phyloP scores from a whole-genome alignment of 1,140 invertebrate species.

The Callitettix versicolor region DNA sequence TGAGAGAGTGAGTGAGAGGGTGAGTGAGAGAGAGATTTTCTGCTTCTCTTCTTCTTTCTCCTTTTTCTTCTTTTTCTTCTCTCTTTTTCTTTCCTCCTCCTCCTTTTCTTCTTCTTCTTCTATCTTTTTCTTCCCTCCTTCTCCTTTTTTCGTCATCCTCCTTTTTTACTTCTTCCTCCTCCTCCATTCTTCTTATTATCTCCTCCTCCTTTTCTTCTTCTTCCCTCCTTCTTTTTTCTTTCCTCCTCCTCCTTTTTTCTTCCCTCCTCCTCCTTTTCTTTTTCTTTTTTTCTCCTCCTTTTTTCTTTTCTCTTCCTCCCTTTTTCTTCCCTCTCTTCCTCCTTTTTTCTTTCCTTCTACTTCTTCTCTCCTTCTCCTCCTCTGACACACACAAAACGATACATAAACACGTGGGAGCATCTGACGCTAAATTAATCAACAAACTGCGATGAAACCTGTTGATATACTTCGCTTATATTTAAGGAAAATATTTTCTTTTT shows the following conservation, averaged over 20 bases:
- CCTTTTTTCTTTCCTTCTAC: background rate
- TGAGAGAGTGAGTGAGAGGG: slow-evolving; percentile 22
- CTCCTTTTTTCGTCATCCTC: background rate
- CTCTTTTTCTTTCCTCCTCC: background rate
- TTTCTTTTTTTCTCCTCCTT: background rate
- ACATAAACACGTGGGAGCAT: too few relatives aligned
- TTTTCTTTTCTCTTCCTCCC: too few relatives aligned
- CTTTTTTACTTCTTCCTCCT: background rate
- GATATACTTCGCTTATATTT: too few relatives aligned
- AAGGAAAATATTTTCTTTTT: too few relatives aligned
- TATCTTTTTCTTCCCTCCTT: background rate
- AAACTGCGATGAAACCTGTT: too few relatives aligned
- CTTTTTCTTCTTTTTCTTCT: slow-evolving; percentile 2
- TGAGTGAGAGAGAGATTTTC: too few relatives aligned
- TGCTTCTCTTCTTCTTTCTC: background rate
- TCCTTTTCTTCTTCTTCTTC: slow-evolving; percentile 1
- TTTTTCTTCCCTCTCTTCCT: background rate
- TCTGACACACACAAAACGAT: too few relatives aligned
- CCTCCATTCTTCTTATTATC: background rate
- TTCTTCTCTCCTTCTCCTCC: background rate
- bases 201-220: background rate
- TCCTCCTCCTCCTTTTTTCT: background rate
- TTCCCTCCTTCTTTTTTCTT: background rate
- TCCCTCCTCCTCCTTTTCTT: background rate
- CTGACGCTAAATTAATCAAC: too few relatives aligned